phyloP scores from a whole-genome alignment of 2,797 vertebrate species.

The Poliocrania exsul region DNA sequence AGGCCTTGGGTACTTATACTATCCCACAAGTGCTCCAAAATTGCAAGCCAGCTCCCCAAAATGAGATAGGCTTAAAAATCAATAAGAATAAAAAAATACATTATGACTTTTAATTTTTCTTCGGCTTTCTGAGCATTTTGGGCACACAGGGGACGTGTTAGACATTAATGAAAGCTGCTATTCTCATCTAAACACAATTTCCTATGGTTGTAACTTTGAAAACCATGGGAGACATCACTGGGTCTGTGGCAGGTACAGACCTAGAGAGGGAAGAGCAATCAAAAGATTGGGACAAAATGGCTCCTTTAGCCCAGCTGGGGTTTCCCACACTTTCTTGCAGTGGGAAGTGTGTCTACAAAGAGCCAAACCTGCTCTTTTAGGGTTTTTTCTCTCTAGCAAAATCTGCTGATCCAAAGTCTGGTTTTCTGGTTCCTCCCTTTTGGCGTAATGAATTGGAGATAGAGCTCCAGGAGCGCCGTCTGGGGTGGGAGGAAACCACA shows the following conservation, averaged over 20 bases:
- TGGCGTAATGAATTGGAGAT: not conserved
- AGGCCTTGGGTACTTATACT: not conserved
- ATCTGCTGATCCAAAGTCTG: slow-evolving; percentile 41
- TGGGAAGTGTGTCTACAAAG: not conserved
- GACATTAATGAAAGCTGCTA: slow-evolving; percentile 55
- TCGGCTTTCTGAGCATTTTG: slow-evolving; percentile 40
- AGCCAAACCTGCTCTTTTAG: not conserved
- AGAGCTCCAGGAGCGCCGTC: not conserved
- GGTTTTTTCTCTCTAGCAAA: not conserved
- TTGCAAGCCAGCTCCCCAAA: slow-evolving; percentile 14
- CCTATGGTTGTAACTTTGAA: slow-evolving; percentile 37
- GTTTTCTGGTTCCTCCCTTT: slow-evolving; percentile 27
- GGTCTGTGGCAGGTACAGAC: not conserved
- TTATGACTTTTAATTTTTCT: slow-evolving; percentile 64
- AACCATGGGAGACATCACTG: not conserved
- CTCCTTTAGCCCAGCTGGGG: not conserved
- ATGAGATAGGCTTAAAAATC: slow-evolving; percentile 64
- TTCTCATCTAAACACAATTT: slow-evolving; percentile 61
- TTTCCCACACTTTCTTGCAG: not conserved
- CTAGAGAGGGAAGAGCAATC: not conserved
- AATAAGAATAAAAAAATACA: slow-evolving; percentile 63
- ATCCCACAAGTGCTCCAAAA: not conserved
- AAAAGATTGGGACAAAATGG: not conserved
- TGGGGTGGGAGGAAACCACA: slow-evolving; percentile 47
- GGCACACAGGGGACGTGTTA: slow-evolving; percentile 39